These are phyloP conservation scores for Leucozona laternaria DNA, from an alignment of 2,888 invertebrate genomes.

Conservation along the genomic window DNA sequence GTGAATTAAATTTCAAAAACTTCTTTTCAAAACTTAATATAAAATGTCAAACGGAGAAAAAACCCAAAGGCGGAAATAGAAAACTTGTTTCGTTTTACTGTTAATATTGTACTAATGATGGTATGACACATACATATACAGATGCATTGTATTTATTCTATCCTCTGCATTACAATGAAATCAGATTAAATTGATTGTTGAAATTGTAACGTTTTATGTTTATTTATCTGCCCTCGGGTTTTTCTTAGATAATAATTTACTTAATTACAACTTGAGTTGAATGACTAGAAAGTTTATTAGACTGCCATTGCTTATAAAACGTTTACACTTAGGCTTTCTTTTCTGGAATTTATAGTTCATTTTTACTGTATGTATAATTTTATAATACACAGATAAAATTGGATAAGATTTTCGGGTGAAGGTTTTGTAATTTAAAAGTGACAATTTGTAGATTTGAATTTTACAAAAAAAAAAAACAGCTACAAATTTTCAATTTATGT, in stretches of 20 bases:
- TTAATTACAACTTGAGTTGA: conserved; percentile 78
- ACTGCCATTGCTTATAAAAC: no score
- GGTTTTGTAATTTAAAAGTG: no score
- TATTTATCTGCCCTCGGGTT: background rate
- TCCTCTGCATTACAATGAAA: background rate
- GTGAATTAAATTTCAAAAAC: conserved; percentile 11
- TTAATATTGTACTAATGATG: conserved; percentile 5
- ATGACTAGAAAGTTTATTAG: background rate
- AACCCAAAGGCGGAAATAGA: conserved; percentile 18
- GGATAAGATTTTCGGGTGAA: no score
- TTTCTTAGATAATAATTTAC: background rate
- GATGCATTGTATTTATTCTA: background rate
- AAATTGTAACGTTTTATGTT: conserved; percentile 3
- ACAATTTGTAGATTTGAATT: no score
- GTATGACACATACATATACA: background rate
- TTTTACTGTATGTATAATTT: no score
- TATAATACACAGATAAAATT: no score
- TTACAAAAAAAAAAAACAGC: no score
- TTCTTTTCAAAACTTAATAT: background rate
- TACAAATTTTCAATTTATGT: no score
- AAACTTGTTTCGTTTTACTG: background rate
- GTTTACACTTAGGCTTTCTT: no score
- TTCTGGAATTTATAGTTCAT: no score
- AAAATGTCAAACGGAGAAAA: background rate
- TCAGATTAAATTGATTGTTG: conserved; percentile 4